These are phyloP conservation scores for Takifugu flavidus DNA, from an alignment of 2,113 vertebrate species.

Conservation along the genomic window DNA sequence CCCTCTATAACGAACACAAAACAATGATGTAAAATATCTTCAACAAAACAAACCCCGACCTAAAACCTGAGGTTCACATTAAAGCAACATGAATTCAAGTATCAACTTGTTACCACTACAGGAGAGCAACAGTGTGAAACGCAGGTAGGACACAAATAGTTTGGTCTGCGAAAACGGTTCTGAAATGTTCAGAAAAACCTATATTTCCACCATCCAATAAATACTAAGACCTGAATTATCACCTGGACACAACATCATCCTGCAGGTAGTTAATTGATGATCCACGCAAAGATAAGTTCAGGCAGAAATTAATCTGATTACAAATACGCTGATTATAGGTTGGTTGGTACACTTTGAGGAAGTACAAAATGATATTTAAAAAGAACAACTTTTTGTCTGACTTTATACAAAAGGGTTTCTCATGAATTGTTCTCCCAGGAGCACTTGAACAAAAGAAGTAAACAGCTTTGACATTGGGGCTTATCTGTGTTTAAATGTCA, in stretches of 20 bases:
- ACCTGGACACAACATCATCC: constrained; percentile 36
- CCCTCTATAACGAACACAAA: constrained; percentile 38
- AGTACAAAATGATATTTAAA: constrained; percentile 62
- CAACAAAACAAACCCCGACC: constrained; percentile 36
- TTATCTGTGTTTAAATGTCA: too few relatives aligned
- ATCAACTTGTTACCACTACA: constrained; percentile 55
- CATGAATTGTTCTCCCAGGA: constrained; percentile 9
- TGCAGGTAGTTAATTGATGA: constrained; percentile 43
- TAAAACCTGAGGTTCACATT: constrained; percentile 71
- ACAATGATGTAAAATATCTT: constrained; percentile 40
- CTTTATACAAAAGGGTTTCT: constrained; percentile 59
- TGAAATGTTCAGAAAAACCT: constrained; percentile 68
- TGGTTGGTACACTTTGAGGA: constrained; percentile 51
- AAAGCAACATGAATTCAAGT: constrained; percentile 69
- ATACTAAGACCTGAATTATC: constrained; percentile 38
- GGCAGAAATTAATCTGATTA: constrained; percentile 46
- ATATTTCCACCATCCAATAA: constrained; percentile 34
- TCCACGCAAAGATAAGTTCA: constrained; percentile 34
- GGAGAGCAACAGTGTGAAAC: constrained; percentile 57
- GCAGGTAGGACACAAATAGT: constrained; percentile 49
- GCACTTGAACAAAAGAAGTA: constrained; percentile 7
- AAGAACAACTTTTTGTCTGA: constrained; percentile 30
- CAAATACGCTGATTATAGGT: constrained; percentile 41
- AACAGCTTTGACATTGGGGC: neutral
- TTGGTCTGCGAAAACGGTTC: constrained; percentile 58